Percentiles rank a stretch among this genome's conserved stretches.
Conservation (phyloP, 2,888 invertebrate species). For the Drosophila barbarae region DNA sequence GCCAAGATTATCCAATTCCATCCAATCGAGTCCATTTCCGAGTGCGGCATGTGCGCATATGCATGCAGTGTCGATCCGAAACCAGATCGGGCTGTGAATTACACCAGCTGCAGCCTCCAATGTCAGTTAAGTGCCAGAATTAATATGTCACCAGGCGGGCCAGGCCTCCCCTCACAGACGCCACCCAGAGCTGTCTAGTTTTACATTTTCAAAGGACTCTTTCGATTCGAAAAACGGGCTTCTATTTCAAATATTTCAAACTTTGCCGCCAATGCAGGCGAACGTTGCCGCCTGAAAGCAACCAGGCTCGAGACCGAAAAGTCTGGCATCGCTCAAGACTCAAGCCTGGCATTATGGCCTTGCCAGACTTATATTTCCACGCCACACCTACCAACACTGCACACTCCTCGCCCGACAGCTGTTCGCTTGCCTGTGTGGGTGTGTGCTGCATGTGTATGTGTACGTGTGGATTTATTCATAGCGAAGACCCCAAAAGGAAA, state of each 20-base stretch:
- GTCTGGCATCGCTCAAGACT: not conserved
- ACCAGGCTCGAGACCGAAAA: not conserved
- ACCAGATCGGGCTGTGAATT: constrained; percentile 16
- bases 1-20: constrained; percentile 39
- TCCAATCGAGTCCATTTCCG: constrained; percentile 13
- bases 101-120: constrained; percentile 29
- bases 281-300: too few relatives aligned
- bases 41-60: constrained; percentile 3
- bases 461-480: constrained; percentile 57
- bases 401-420: constrained; percentile 43
- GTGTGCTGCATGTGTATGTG: constrained; percentile 29
- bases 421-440: constrained; percentile 48
- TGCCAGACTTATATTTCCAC: not conserved
- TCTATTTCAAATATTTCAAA: not conserved
- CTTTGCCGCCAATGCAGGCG: too few relatives aligned
- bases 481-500: constrained; percentile 38
- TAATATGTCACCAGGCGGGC: not conserved
- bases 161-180: not conserved
- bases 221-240: too few relatives aligned
- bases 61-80: not conserved
- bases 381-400: not conserved
- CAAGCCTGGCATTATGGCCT: not conserved
- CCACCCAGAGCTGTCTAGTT: not conserved
- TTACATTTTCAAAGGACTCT: too few relatives aligned
- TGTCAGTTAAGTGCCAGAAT: constrained; percentile 1